A percentile compares a stretch with the other conserved stretches of the same genome.
Evolutionary conservation across 2,888 invertebrate species (phyloP).

Genomic region (Boloria selene): DNA sequence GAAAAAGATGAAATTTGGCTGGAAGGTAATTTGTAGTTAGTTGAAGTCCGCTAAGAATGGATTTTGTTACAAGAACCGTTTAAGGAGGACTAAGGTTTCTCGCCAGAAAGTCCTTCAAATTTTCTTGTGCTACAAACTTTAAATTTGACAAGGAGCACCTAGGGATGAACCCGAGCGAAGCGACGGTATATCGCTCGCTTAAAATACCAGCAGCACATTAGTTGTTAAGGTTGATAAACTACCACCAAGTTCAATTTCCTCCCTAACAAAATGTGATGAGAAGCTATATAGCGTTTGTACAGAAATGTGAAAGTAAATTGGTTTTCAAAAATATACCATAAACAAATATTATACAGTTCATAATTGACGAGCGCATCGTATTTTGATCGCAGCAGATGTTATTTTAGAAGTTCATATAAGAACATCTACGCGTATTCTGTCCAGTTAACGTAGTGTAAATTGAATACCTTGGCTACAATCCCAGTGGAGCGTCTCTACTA

Average conservation of each 20-base stretch:
- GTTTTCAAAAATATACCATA: not conserved
- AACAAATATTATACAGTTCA: not conserved
- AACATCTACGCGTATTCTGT: slow-evolving; percentile 20
- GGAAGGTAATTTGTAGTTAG: too few species aligned
- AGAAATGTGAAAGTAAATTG: not conserved
- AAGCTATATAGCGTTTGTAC: not conserved
- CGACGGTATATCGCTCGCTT: too few species aligned
- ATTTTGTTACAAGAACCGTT: too few species aligned
- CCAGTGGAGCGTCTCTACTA: slow-evolving; percentile 27
- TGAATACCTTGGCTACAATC: slow-evolving; percentile 38
- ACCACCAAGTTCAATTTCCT: not conserved
- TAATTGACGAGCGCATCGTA: not conserved
- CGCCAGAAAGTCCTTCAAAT: too few species aligned
- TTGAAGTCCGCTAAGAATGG: too few species aligned
- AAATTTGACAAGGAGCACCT: too few species aligned
- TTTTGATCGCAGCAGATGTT: not conserved
- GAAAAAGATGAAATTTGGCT: too few species aligned
- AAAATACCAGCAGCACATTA: too few species aligned
- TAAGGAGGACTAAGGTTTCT: too few species aligned
- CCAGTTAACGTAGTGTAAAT: slow-evolving; percentile 34
- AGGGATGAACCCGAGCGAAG: too few species aligned
- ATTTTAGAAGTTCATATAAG: slow-evolving; percentile 14
- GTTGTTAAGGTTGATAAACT: too few species aligned
- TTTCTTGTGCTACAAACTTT: too few species aligned
- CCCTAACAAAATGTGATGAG: not conserved